phyloP scores from a whole-genome alignment of 2,888 invertebrate species.

The Meliscaeva auricollis region DNA sequence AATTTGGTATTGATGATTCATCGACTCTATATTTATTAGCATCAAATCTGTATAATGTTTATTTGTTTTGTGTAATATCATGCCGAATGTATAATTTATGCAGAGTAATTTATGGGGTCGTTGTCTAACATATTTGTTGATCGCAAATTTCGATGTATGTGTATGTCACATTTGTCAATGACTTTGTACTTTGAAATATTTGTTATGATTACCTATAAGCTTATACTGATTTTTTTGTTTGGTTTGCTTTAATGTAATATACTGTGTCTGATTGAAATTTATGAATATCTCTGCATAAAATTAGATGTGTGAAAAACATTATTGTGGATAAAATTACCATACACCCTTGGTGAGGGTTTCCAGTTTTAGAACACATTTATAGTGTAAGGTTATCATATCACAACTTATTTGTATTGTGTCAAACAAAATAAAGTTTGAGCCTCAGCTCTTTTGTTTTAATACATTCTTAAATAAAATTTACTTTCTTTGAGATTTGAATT shows the following conservation, averaged over 20 bases:
- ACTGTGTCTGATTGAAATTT: neutral
- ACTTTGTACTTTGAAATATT: conserved; percentile 32
- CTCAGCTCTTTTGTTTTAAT: conserved; percentile 5
- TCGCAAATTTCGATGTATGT: neutral
- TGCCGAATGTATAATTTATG: conserved; percentile 7
- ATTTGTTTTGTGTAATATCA: conserved; percentile 2
- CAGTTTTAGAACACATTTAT: too few species aligned
- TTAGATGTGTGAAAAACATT: conserved; percentile 1
- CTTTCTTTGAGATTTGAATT: too few species aligned
- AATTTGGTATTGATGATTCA: conserved; percentile 3
- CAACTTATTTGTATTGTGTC: too few species aligned
- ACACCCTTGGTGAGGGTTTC: neutral
- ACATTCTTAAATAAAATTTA: too few species aligned
- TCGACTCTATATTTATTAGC: neutral
- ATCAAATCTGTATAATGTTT: neutral
- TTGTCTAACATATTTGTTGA: conserved; percentile 24
- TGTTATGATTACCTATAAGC: neutral
- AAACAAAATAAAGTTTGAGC: neutral
- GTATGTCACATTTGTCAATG: conserved; percentile 19
- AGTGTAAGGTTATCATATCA: too few species aligned
- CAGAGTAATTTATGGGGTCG: conserved; percentile 6
- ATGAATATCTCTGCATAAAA: too few species aligned
- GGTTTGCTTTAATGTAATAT: too few species aligned
- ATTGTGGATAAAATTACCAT: neutral
- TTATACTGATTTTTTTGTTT: neutral